Percentiles rank a stretch among this genome's conserved stretches.
Conservation (phyloP, 1,140 invertebrate species). For the Phymastichus coffea region DNA sequence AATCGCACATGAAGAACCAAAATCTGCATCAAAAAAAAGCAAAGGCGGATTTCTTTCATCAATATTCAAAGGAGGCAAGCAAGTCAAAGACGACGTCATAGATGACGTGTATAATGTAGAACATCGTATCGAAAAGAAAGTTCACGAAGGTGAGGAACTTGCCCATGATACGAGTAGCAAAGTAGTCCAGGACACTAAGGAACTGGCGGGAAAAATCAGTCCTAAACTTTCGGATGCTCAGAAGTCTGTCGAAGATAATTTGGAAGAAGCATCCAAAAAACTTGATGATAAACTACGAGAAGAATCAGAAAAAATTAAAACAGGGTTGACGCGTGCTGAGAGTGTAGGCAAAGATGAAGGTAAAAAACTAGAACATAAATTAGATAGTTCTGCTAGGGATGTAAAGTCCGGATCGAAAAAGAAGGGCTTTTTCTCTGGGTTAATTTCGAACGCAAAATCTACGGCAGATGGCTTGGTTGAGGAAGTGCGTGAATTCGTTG, state of each 20-base stretch:
- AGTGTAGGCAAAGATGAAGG: no score
- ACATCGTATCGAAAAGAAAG: constrained; percentile 40
- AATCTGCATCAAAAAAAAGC: constrained; percentile 23
- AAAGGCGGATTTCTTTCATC: constrained; percentile 41
- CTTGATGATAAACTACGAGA: no score
- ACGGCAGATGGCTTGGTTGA: constrained; percentile 44
- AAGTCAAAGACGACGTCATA: constrained; percentile 27
- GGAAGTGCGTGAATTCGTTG: constrained; percentile 31
- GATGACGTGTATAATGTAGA: constrained; percentile 35
- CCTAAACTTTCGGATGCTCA: no score
- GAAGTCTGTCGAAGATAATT: no score
- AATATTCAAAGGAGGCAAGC: constrained; percentile 41
- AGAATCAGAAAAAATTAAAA: no score
- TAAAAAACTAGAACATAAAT: no score
- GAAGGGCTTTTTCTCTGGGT: constrained; percentile 32
- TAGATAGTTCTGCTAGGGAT: no score
- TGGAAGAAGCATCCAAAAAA: no score
- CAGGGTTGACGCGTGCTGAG: no score
- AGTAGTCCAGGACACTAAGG: constrained; percentile 38
- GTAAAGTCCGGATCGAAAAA: constrained; percentile 22
- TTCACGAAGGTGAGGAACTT: constrained; percentile 31
- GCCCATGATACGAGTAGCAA: constrained; percentile 35
- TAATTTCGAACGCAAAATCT: constrained; percentile 36
- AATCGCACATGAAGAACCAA: constrained; percentile 18
- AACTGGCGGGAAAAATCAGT: no score